Conservation (phyloP, 2,888 invertebrate species). For the Trypoxylon attenuatum region DNA sequence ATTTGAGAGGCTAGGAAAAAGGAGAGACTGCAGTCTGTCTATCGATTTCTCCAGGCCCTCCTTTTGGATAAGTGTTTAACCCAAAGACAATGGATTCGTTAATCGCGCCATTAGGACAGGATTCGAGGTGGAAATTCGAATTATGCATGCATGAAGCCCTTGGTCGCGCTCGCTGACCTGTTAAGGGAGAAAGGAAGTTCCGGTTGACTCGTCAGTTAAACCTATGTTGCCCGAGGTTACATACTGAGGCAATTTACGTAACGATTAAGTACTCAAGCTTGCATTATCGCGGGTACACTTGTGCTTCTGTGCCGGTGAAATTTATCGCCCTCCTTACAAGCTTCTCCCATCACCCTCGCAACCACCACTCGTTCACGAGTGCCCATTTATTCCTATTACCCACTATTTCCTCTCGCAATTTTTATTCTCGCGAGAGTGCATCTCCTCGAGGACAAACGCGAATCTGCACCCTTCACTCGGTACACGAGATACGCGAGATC, state of each 20-base stretch:
- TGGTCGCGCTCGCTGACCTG: conserved; percentile 20
- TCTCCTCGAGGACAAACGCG: too few species aligned
- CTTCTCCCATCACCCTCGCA: too few species aligned
- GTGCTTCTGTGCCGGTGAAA: neutral
- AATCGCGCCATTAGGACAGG: conserved; percentile 39
- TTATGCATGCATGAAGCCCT: conserved; percentile 26
- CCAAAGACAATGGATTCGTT: conserved; percentile 38
- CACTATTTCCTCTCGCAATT: too few species aligned
- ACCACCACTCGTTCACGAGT: too few species aligned
- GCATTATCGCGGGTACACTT: neutral
- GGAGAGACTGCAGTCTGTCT: too few species aligned
- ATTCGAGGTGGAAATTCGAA: conserved; percentile 41
- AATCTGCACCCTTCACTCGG: too few species aligned
- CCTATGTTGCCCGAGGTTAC: conserved; percentile 15
- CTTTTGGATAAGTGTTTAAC: conserved; percentile 6
- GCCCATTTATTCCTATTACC: too few species aligned
- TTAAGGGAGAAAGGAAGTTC: conserved; percentile 43
- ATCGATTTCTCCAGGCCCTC: too few species aligned
- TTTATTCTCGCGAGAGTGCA: too few species aligned
- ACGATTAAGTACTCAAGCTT: conserved; percentile 16
- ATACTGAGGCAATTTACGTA: conserved; percentile 26
- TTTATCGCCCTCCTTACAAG: too few species aligned
- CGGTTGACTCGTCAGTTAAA: conserved; percentile 32
- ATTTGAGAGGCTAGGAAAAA: too few species aligned
- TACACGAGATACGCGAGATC: too few species aligned